Base-by-base conservation (phyloP, 2,888 invertebrate species). In the Parasteatoda lunata region DNA sequence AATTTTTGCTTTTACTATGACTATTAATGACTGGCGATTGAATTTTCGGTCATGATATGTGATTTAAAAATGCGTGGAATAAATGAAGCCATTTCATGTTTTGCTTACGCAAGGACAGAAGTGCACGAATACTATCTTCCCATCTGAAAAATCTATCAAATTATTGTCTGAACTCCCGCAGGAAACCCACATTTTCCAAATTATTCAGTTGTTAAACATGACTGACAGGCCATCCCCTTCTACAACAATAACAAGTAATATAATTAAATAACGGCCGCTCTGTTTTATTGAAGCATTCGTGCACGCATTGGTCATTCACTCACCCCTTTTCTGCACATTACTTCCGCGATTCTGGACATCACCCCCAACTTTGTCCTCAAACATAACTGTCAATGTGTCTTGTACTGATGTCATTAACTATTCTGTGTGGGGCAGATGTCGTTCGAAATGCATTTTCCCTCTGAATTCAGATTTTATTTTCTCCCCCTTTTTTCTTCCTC, bases 381-480 rank as follows among this genome's bases (percentile, higher is more conserved):
- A 70, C 83, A 83, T 83, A 83, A 83, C 83, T 83, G 82, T 83
- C 82, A 83, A 30, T 83, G 65, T 15, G n/a, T 52, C 77, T 54
- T 59, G 54, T 30, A 51, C 30, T 59, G 75, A 76, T 59, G 69
- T 76, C 81, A 82, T 80, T 80, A 80, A 71, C 71, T 72, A 79
- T 79, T 79, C 79, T 13, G 48, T n/a, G n/a, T 3, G 75, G 30
- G 81, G 81, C 81, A 82, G 81, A 82, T 82, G 81, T 82, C 75
- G 81, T 52, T 59, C 66, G 64, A 77, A 77, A 30, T 30, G n/a
- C 47, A 48, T 48, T 70, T 59, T 72, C 71, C 45, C 54, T 52
- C 65, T 49, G 9, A 64, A n/a, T 52, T 52, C 66, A 30, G 49
- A 49, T 66, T 11, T 52, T 65, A 76, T 68, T 77, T 72, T 77